Evolutionary conservation across 2,113 vertebrate genomes (phyloP), one percentile per base, ranked within the genome.

Genomic region (Tylochromis polylepis): DNA sequence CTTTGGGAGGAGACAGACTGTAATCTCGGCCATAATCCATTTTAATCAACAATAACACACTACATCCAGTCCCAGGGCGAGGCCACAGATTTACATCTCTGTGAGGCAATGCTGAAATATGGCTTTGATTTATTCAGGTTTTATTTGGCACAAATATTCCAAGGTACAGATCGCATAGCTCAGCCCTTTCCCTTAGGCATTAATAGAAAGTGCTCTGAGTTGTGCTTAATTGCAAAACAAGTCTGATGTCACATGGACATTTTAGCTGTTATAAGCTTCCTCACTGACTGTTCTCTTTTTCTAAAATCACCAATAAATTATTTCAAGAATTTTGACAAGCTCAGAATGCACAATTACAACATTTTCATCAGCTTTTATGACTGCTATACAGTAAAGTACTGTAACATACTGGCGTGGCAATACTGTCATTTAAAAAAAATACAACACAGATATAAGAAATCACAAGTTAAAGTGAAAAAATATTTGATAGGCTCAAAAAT

Each of bases 31-130:
- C 94, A 93, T 95, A 96, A 96, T 95, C 93, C 94, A 92, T 95
- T 96, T 96, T 95, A 96, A 96, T 96, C 93, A 96, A 95, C 94
- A 95, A 95, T 95, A 96, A 95, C 94, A 96, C 91, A 60, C 92
- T 86, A 89, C 92, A 91, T 93, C 84, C 93, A 93, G 93, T 93
- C 92, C 92, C 90, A 88, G 93, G 93, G 94, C 81, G 90, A 94
- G 93, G 92, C 90, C 79, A 53, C 86, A 89, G 95, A 96, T 96
- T 95, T 96, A 96, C 93, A 92, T 94, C 92, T 91, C 85, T 29
- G 89, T 36, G 87, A 92, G 89, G 93, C 91, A 93, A 93, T 16
- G 49, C 82, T 94, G 93, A 96, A 96, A 95, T 95, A 95, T 94
- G 92, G 91, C 95, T 96, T 93, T 94, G 95, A 96, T 95, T 96